Conservation (phyloP, 2,888 invertebrate genomes). For the Pyrgus malvae region DNA sequence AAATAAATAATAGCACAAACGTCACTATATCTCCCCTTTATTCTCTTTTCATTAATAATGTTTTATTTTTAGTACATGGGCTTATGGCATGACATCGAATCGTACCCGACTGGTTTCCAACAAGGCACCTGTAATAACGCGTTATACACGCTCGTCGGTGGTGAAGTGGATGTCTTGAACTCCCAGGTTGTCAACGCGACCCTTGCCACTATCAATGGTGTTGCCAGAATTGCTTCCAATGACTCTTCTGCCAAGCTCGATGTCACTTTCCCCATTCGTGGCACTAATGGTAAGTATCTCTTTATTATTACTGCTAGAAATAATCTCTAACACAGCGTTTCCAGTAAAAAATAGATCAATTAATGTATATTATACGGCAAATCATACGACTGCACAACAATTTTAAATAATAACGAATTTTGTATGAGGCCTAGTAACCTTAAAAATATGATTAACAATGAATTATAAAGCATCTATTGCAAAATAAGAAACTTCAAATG, state of each 20-base stretch:
- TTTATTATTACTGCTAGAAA: background rate
- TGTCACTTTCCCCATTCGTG: conserved; percentile 82
- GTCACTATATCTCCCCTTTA: no score
- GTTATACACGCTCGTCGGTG: conserved; percentile 47
- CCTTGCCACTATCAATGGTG: conserved; percentile 74
- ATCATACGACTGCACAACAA: no score
- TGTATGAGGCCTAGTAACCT: no score
- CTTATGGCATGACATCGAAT: conserved; percentile 60
- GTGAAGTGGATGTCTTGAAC: conserved; percentile 48
- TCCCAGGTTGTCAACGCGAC: conserved; percentile 67
- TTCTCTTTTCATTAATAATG: background rate
- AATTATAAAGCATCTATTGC: no score
- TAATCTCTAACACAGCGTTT: no score
- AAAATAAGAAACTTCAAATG: no score
- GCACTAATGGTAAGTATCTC: conserved; percentile 46
- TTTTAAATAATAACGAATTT: no score
- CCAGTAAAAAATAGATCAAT: no score
- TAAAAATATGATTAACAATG: no score
- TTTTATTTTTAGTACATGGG: conserved; percentile 52
- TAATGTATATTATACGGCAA: no score
- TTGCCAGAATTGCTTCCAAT: conserved; percentile 56
- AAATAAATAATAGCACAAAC: no score
- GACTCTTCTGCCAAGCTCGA: conserved; percentile 82
- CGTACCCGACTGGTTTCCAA: conserved; percentile 55
- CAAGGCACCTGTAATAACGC: conserved; percentile 59